phyloP scores from a whole-genome alignment of 2,888 invertebrate species.

The Chironomus riparius region DNA sequence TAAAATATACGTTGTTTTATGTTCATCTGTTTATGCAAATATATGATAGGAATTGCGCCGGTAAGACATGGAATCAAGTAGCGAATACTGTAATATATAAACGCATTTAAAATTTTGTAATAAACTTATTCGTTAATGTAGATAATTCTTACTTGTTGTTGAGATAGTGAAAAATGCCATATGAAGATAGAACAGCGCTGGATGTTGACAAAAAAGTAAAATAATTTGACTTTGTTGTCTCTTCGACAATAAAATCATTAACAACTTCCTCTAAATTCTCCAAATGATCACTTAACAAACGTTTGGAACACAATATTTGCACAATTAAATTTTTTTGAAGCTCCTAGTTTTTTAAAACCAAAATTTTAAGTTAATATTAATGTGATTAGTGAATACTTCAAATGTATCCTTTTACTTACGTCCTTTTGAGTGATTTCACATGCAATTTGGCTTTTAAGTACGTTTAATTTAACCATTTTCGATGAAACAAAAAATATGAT shows the following conservation, averaged over 20 bases:
- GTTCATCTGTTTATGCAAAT: background rate
- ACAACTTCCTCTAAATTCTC: conserved; percentile 31
- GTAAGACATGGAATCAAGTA: conserved; percentile 9
- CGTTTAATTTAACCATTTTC: background rate
- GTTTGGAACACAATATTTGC: conserved; percentile 38
- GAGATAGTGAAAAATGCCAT: background rate
- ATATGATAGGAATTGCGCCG: background rate
- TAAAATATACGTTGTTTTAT: conserved; percentile 33
- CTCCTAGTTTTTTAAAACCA: background rate
- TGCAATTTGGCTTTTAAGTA: background rate
- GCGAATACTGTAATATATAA: background rate
- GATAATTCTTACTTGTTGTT: background rate
- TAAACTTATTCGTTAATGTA: background rate
- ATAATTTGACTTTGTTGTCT: conserved; percentile 29
- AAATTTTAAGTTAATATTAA: background rate
- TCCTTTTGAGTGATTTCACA: conserved; percentile 13
- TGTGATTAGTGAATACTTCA: background rate
- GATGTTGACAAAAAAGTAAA: conserved; percentile 36
- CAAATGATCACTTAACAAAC: conserved; percentile 40
- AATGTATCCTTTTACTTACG: background rate
- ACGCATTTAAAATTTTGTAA: background rate
- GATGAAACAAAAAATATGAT: background rate
- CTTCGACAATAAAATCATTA: background rate
- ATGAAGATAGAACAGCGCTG: conserved; percentile 33
- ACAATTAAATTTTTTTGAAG: conserved; percentile 12